Evolutionary conservation across 2,113 vertebrate species (phyloP).

Genomic region (Lepus americanus): DNA sequence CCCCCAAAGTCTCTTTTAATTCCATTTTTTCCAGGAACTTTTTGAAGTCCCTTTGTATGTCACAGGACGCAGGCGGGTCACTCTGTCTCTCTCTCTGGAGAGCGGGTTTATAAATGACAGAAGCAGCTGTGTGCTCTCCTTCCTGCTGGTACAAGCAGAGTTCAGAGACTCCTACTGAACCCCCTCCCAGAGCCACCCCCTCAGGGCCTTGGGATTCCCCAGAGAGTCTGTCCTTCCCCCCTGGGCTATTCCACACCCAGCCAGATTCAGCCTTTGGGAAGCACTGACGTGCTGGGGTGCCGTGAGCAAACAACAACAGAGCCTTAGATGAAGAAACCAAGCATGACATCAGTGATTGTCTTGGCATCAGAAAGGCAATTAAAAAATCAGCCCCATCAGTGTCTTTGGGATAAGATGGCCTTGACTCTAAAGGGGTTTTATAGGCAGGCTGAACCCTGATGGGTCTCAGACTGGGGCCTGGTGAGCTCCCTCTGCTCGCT

Average conservation of each 20-base stretch:
- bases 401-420: not conserved
- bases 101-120: not conserved
- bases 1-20: too few species aligned
- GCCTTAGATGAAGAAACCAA: not conserved
- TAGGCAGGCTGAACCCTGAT: rapidly evolving
- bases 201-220: not conserved
- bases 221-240: not conserved
- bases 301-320: slow-evolving; percentile 5
- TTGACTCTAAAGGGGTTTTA: not conserved
- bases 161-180: not conserved
- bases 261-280: slow-evolving; percentile 64
- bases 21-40: too few species aligned
- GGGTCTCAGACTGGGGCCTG: not conserved
- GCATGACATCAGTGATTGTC: not conserved
- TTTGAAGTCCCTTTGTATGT: too few species aligned
- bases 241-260: slow-evolving; percentile 29
- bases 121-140: rapidly evolving
- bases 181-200: not conserved
- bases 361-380: slow-evolving; percentile 20
- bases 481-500: not conserved
- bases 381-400: not conserved
- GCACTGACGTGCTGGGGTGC: slow-evolving; percentile 48
- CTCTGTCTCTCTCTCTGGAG: not conserved
- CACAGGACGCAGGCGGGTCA: not conserved
- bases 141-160: not conserved